Evolutionary conservation across 1,140 invertebrate genomes (phyloP), one percentile per base, ranked within the genome.

Genomic region (Conus betulinus): DNA sequence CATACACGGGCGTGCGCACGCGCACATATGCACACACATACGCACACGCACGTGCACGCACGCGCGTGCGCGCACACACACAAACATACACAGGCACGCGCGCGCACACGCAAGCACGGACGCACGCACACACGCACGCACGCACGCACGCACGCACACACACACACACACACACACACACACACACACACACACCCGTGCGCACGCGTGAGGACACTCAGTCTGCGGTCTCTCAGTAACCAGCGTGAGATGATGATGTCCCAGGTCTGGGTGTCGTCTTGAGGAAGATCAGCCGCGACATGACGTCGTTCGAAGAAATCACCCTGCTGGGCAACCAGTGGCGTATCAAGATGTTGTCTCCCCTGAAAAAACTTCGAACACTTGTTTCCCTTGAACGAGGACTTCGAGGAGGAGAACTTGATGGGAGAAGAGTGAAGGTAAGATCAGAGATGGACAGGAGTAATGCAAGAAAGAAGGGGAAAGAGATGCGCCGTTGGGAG

Each of bases 391-490:
- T 17, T 81, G 79, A 17, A 53, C 10, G 79, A 81, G 51, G 79
- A 81, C 15, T 81, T 81, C 23, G 79, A 81, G 25, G 79, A 81
- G 79, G 79, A 81, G 15, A 81, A 81, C 51, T 81, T 53, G 79
- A 81, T 23, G 79, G 79, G 10, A 81, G 20, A 15, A 81, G 20
- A 53, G 79, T 81, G 39, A 81, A 81, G 79, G 79, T 81, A 20
- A 81, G 13, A 53, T 20, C 10, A 25, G 23, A 25, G 6, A 8
- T 74, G 67, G 7, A 25, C 6, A 23, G 0, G n/a, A n/a, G n/a
- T n/a, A n/a, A n/a, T 23, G 67, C 8, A 60, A 60, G 57, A 5
- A 60, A 15, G 0, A 15, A 60, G 57, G 6, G 57, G 15, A 15
- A 60, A 60, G 57, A 15, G 8, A 15, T 60, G 57, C 57, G 8